Evolutionary conservation across 1,140 invertebrate species (phyloP).

Genomic region (Ooceraea biroi): DNA sequence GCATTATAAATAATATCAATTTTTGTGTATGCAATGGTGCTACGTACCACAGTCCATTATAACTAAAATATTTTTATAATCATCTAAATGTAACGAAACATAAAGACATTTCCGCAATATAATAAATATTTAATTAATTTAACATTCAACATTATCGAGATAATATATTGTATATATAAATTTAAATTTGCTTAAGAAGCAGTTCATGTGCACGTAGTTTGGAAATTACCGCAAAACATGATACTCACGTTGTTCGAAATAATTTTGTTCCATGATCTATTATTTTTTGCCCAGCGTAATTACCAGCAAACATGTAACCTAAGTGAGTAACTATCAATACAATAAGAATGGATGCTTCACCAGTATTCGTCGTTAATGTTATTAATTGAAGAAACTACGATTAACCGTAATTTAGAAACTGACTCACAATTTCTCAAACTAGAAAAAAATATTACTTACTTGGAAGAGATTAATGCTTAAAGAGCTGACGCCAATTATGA

Average conservation of each 20-base stretch:
- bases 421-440: neutral
- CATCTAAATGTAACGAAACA: neutral
- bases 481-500: constrained; percentile 30
- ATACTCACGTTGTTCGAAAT: constrained; percentile 37
- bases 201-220: neutral
- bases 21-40: constrained; percentile 39
- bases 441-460: constrained; percentile 34
- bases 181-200: neutral
- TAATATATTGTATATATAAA: neutral
- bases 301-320: constrained; percentile 27
- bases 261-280: constrained; percentile 32
- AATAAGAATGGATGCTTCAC: neutral
- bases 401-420: neutral
- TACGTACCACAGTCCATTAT: constrained; percentile 38
- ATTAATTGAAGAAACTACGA: constrained; percentile 33
- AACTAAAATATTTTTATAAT: constrained; percentile 20
- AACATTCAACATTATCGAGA: neutral
- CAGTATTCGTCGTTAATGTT: constrained; percentile 16
- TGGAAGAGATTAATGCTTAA: constrained; percentile 47
- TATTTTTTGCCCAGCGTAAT: constrained; percentile 42
- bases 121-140: constrained; percentile 15
- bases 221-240: neutral
- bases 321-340: constrained; percentile 23
- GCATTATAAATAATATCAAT: constrained; percentile 42
- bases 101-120: constrained; percentile 15